A percentile compares a stretch with the other conserved stretches of the same genome.
Conservation (phyloP, 1,140 invertebrate species). For the Rhagoletis zephyria region DNA sequence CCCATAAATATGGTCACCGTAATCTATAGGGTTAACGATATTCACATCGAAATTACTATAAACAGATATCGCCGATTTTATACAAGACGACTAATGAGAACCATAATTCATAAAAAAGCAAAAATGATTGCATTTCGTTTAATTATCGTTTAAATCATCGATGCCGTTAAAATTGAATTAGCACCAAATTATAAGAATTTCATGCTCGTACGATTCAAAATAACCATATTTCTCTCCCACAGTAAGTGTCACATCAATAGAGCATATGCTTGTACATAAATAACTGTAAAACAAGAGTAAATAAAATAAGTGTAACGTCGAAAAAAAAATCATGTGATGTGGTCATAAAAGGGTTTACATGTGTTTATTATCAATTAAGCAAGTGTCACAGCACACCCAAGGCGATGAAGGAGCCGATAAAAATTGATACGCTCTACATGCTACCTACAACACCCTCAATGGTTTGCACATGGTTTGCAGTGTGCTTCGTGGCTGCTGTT, state of each 20-base stretch:
- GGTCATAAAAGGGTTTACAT: slow-evolving; percentile 42
- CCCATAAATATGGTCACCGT: too few species aligned
- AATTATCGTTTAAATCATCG: too few species aligned
- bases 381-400: slow-evolving; percentile 54
- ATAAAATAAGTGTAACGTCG: slow-evolving; percentile 3
- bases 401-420: slow-evolving; percentile 55
- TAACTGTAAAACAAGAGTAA: slow-evolving; percentile 27
- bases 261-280: not conserved
- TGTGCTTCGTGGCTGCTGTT: not conserved
- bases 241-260: not conserved
- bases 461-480: not conserved
- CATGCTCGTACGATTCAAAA: not conserved
- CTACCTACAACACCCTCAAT: not conserved
- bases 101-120: too few species aligned
- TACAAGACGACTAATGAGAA: too few species aligned
- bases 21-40: too few species aligned
- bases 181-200: not conserved
- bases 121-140: too few species aligned
- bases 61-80: too few species aligned
- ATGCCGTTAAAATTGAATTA: too few species aligned
- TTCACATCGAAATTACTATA: too few species aligned
- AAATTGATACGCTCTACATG: slow-evolving; percentile 6
- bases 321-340: slow-evolving; percentile 36
- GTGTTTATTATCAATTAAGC: slow-evolving; percentile 58
- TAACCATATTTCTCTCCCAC: not conserved